A percentile compares a stretch with the other conserved stretches of the same genome.
Evolutionary conservation across 2,888 invertebrate species (phyloP).

Genomic region (Pyrocoelia pectoralis): DNA sequence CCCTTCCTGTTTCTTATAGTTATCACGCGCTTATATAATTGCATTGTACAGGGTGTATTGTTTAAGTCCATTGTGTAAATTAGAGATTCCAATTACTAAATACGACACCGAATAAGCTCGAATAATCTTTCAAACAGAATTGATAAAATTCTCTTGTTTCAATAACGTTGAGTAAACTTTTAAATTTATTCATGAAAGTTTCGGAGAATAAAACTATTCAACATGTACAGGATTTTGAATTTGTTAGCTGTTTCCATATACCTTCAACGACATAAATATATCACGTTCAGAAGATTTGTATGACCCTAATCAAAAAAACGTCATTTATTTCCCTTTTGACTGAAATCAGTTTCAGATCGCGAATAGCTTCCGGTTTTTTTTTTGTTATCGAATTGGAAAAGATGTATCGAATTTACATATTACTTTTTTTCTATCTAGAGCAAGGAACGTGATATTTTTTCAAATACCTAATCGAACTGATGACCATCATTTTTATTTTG

Average conservation of each 20-base stretch:
- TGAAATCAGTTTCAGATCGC: no score
- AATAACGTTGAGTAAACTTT: background rate
- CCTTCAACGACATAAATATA: background rate
- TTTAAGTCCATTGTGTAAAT: background rate
- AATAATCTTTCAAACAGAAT: no score
- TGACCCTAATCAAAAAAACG: background rate
- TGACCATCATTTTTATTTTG: no score
- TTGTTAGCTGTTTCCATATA: constrained; percentile 1
- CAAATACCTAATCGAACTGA: no score
- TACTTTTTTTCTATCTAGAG: no score
- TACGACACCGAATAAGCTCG: no score
- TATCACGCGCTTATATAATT: background rate
- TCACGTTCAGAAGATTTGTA: background rate
- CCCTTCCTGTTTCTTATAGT: background rate
- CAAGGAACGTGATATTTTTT: no score
- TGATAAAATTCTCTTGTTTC: background rate
- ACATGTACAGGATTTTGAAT: constrained; percentile 10
- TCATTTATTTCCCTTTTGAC: no score
- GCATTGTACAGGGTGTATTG: background rate
- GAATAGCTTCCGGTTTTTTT: no score
- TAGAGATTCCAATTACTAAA: background rate
- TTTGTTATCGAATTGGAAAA: no score
- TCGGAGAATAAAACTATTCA: background rate
- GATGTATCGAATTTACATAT: no score
- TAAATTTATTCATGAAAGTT: constrained; percentile 12